Evolutionary conservation across 2,113 vertebrate genomes (phyloP).

Genomic region (Paedocypris sp.): DNA sequence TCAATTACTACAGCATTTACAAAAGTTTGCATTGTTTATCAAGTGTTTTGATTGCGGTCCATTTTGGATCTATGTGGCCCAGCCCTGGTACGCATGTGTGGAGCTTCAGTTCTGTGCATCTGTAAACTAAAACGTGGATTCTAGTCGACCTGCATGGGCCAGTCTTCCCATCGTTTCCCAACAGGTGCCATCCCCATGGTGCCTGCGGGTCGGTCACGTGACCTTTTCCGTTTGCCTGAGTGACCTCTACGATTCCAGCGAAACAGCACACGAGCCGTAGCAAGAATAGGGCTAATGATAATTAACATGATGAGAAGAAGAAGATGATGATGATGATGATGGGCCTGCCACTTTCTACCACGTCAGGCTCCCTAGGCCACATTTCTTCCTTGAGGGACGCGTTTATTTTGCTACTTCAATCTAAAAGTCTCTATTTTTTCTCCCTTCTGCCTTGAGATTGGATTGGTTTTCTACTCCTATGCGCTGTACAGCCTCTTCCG

Average conservation of each 20-base stretch:
- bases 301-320: neutral
- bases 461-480: slow-evolving; percentile 46
- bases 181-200: slow-evolving; percentile 36
- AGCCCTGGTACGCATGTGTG: slow-evolving; percentile 27
- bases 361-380: slow-evolving; percentile 40
- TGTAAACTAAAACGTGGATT: slow-evolving; percentile 18
- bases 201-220: slow-evolving; percentile 22
- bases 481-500: slow-evolving; percentile 57
- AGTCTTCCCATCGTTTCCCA: slow-evolving; percentile 61
- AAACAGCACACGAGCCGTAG: slow-evolving; percentile 1
- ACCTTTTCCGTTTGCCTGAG: slow-evolving; percentile 41
- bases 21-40: too few relatives aligned
- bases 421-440: slow-evolving; percentile 59
- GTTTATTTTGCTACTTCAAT: slow-evolving; percentile 67
- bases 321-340: neutral
- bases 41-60: too few relatives aligned
- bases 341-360: slow-evolving; percentile 16
- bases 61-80: too few relatives aligned
- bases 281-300: neutral
- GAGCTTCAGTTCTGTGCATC: slow-evolving; percentile 19
- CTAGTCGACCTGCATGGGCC: slow-evolving; percentile 41
- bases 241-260: slow-evolving; percentile 50
- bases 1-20: too few relatives aligned
- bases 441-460: slow-evolving; percentile 43
- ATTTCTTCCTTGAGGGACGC: slow-evolving; percentile 50